Evolutionary conservation across 2,797 vertebrate species (phyloP).

Genomic region (Karalla daura): DNA sequence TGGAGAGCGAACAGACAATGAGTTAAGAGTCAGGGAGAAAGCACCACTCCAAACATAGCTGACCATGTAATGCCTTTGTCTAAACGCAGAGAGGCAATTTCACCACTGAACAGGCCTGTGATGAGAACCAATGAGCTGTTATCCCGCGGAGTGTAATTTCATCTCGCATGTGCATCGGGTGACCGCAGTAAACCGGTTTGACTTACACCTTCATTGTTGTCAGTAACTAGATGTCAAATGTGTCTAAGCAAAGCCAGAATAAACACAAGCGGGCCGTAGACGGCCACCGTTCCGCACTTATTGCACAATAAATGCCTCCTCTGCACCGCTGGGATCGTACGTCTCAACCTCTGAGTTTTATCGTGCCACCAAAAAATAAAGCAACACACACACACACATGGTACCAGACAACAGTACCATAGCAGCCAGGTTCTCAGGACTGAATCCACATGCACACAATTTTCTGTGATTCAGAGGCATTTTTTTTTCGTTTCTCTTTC

Average conservation of each 20-base stretch:
- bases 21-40: slow-evolving; percentile 36
- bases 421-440: slow-evolving; percentile 20
- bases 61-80: slow-evolving; percentile 53
- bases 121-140: slow-evolving; percentile 51
- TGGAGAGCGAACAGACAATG: slow-evolving; percentile 23
- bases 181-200: slow-evolving; percentile 54
- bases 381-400: too few species aligned
- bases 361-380: slow-evolving; percentile 44
- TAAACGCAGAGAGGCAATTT: slow-evolving; percentile 57
- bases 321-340: slow-evolving; percentile 34
- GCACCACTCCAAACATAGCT: slow-evolving; percentile 57
- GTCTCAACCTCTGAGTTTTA: slow-evolving; percentile 47
- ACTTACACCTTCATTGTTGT: slow-evolving; percentile 50
- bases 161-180: slow-evolving; percentile 27
- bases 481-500: slow-evolving; percentile 23
- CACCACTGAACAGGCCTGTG: slow-evolving; percentile 43
- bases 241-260: slow-evolving; percentile 46
- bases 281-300: slow-evolving; percentile 49
- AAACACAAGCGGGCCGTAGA: slow-evolving; percentile 35
- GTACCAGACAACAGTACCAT: too few species aligned
- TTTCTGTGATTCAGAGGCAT: slow-evolving; percentile 8
- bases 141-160: slow-evolving; percentile 53
- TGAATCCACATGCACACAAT: slow-evolving; percentile 27
- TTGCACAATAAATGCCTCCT: slow-evolving; percentile 43
- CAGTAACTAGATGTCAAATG: slow-evolving; percentile 50